phyloP scores from a whole-genome alignment of 1,140 invertebrate genomes.

The Paracyclopina nana region DNA sequence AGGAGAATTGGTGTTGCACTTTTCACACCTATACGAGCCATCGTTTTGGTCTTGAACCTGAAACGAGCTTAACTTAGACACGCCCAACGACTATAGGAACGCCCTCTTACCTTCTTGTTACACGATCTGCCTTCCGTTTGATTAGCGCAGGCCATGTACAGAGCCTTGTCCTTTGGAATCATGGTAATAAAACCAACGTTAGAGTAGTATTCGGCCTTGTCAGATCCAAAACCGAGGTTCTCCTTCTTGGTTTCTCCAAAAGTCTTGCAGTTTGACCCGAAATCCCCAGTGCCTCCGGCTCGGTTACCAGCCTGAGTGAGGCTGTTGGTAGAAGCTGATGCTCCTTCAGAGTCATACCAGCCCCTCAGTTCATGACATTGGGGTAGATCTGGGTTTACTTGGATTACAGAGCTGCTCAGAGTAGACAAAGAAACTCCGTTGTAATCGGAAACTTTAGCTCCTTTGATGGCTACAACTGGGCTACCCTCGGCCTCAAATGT shows the following conservation, averaged over 20 bases:
- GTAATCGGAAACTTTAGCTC: conserved; percentile 48
- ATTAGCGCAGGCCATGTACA: conserved; percentile 70
- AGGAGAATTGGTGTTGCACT: conserved; percentile 61
- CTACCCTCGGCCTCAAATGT: conserved; percentile 51
- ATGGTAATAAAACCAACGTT: conserved; percentile 44
- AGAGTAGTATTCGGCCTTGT: conserved; percentile 58
- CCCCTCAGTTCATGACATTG: conserved; percentile 64
- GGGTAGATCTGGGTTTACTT: conserved; percentile 58
- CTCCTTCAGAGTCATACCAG: conserved; percentile 67
- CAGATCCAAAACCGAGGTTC: conserved; percentile 37
- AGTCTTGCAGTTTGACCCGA: conserved; percentile 33
- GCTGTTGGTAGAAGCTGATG: conserved; percentile 34
- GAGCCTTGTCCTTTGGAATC: conserved; percentile 48
- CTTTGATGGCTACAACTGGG: conserved; percentile 65
- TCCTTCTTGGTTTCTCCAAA: conserved; percentile 47
- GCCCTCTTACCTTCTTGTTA: conserved; percentile 57
- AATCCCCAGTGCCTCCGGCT: conserved; percentile 21
- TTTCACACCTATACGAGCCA: conserved; percentile 77
- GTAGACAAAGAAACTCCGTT: conserved; percentile 45
- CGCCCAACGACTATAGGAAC: neutral
- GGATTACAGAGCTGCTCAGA: conserved; percentile 27
- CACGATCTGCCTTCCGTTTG: conserved; percentile 38
- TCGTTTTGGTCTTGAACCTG: conserved; percentile 60
- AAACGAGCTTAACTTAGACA: conserved; percentile 14
- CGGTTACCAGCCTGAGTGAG: conserved; percentile 33